phyloP scores from a whole-genome alignment of 2,797 vertebrate species.

The Staurois parvus region DNA sequence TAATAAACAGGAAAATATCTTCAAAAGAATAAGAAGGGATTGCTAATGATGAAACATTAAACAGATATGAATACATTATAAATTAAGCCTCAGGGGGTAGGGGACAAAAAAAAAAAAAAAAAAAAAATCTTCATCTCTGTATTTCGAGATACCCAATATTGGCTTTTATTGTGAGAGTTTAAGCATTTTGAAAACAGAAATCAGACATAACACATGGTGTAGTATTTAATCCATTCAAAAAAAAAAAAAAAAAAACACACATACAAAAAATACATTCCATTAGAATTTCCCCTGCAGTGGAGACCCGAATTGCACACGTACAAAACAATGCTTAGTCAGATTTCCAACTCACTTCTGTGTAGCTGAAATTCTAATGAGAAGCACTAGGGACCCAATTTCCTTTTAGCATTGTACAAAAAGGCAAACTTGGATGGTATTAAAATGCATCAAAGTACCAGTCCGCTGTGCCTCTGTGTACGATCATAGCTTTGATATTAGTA shows the following conservation, averaged over 20 bases:
- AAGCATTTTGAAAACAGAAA: too few relatives aligned
- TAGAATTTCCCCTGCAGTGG: constrained; percentile 21
- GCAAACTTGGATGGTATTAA: constrained; percentile 54
- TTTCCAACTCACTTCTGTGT: constrained; percentile 60
- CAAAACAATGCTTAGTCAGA: constrained; percentile 59
- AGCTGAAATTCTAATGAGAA: constrained; percentile 68
- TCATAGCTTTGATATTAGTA: constrained; percentile 45
- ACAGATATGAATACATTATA: constrained; percentile 18
- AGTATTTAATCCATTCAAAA: neutral
- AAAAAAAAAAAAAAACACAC: neutral
- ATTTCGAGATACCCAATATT: too few relatives aligned
- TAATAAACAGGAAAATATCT: constrained; percentile 14
- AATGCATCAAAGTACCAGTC: constrained; percentile 59
- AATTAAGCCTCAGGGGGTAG: constrained; percentile 16
- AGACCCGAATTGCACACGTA: neutral
- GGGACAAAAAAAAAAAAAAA: too few relatives aligned
- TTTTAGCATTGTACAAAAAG: constrained; percentile 62
- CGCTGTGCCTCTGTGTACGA: constrained; percentile 18
- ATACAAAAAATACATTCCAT: constrained; percentile 16
- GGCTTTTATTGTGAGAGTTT: too few relatives aligned
- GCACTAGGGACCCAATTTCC: constrained; percentile 67
- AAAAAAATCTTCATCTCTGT: neutral
- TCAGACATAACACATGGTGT: neutral
- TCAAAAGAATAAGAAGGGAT: constrained; percentile 23
- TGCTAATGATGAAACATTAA: constrained; percentile 36